phyloP scores from a whole-genome alignment of 2,113 vertebrate genomes.

The Microtus oregoni region DNA sequence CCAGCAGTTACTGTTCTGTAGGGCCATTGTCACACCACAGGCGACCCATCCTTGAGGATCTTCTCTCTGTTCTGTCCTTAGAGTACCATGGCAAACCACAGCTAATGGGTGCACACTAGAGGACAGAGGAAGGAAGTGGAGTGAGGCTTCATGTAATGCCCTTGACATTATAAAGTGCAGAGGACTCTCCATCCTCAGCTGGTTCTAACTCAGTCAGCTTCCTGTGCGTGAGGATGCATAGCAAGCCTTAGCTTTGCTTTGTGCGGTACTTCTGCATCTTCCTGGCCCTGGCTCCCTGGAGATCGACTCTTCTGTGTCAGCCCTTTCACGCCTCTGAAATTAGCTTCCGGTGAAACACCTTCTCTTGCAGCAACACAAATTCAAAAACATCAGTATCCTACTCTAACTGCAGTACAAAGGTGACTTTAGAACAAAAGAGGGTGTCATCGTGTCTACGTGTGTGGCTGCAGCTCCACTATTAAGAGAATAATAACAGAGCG shows the following conservation, averaged over 20 bases:
- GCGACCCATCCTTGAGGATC: slow-evolving; percentile 3
- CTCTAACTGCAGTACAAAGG: neutral
- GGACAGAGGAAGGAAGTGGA: slow-evolving; percentile 1
- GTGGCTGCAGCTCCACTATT: neutral
- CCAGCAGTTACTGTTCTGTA: neutral
- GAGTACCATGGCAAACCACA: neutral
- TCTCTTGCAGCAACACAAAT: slow-evolving; percentile 17
- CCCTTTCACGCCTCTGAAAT: slow-evolving; percentile 23
- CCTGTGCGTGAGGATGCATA: neutral
- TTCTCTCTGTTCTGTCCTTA: neutral
- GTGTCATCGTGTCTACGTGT: neutral
- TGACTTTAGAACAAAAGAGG: slow-evolving; percentile 1
- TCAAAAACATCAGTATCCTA: neutral
- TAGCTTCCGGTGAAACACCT: slow-evolving; percentile 8
- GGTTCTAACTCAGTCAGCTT: neutral
- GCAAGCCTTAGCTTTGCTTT: neutral
- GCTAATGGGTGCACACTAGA: neutral
- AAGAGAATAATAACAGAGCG: neutral
- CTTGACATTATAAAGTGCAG: slow-evolving; percentile 20
- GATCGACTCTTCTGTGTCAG: neutral
- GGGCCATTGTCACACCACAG: neutral
- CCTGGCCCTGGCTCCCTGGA: neutral
- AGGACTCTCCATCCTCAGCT: neutral
- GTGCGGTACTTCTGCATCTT: neutral
- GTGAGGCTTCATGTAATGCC: neutral